phyloP scores from a whole-genome alignment of 1,140 invertebrate species.

The Hyposmocoma kahamanoa region DNA sequence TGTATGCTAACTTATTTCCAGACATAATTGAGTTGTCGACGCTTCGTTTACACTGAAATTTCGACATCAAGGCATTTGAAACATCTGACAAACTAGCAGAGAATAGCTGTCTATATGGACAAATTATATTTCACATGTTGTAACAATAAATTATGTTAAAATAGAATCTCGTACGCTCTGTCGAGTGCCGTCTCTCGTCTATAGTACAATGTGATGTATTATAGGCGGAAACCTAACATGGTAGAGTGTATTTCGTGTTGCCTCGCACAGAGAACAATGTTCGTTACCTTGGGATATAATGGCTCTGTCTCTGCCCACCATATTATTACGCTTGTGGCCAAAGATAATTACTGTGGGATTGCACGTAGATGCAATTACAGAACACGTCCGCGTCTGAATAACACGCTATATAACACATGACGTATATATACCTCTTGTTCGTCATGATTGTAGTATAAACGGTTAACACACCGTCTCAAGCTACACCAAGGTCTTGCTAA shows the following conservation, averaged over 20 bases:
- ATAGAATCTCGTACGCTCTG: slow-evolving; percentile 1
- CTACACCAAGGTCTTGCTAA: no score
- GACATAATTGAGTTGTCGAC: no score
- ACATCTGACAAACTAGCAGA: no score
- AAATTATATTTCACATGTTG: no score
- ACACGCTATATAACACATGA: slow-evolving; percentile 17
- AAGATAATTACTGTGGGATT: slow-evolving; percentile 45
- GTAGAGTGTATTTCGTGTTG: neutral
- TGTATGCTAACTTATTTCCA: no score
- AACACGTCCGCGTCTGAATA: slow-evolving; percentile 14
- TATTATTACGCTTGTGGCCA: slow-evolving; percentile 41
- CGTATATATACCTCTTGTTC: neutral
- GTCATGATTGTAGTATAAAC: neutral
- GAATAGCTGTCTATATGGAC: no score
- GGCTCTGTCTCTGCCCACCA: slow-evolving; percentile 18
- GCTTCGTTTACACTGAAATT: no score
- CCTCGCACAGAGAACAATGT: slow-evolving; percentile 8
- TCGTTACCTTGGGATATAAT: slow-evolving; percentile 26
- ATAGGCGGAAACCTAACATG: neutral
- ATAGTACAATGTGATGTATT: neutral
- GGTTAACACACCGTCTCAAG: neutral
- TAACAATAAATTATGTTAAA: slow-evolving; percentile 3
- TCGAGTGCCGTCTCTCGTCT: no score
- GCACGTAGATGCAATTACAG: slow-evolving; percentile 41
- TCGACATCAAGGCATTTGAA: no score